Percentiles rank a stretch among this genome's conserved stretches.
Conservation (phyloP, 2,113 vertebrate genomes). For the Passer montanus region DNA sequence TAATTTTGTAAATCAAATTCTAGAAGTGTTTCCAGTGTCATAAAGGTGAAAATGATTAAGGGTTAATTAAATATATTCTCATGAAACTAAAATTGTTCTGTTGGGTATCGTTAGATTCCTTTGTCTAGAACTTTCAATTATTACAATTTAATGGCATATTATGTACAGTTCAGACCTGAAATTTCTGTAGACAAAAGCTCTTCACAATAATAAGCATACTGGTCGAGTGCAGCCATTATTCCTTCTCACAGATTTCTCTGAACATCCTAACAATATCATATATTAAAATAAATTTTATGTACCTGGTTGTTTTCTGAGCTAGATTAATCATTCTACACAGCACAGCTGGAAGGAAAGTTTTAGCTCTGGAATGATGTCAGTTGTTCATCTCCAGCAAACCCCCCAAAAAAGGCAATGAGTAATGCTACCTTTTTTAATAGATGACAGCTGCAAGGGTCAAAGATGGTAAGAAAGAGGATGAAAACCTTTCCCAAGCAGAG, state of each 20-base stretch:
- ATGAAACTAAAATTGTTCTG: constrained; percentile 48
- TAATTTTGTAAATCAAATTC: constrained; percentile 71
- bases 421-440: background rate
- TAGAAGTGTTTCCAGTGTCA: constrained; percentile 52
- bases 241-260: background rate
- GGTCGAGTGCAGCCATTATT: background rate
- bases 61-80: constrained; percentile 68
- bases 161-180: background rate
- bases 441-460: background rate
- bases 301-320: background rate
- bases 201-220: background rate
- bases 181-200: background rate
- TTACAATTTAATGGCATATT: constrained; percentile 23
- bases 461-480: background rate
- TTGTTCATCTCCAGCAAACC: background rate
- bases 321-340: background rate
- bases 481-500: background rate
- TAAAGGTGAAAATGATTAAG: constrained; percentile 66
- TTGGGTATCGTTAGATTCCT: background rate
- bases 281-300: background rate
- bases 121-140: constrained; percentile 22
- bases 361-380: background rate
- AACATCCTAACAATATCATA: background rate
- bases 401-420: background rate
- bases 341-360: background rate